Base-by-base conservation (phyloP, 2,888 invertebrate species). In the Hydraecia micacea region DNA sequence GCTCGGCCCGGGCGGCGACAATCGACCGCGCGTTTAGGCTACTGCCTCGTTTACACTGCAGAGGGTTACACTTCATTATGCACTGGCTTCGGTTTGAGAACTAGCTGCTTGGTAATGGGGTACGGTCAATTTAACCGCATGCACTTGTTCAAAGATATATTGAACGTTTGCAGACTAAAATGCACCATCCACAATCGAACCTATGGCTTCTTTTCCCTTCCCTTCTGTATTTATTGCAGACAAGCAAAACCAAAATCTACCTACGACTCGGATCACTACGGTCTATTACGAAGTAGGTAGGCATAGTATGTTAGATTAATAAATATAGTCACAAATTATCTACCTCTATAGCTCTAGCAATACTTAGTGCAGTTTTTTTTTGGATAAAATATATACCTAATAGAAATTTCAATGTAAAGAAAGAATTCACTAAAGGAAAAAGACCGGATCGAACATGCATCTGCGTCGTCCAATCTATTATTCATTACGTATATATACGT, bases 11-110 rank as follows among this genome's bases (percentile, higher is more conserved):
- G 28, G 42, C 5, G 67, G 69, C 32, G 39, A 74, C 71, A 52
- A 8, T 36, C 39, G 28, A 62, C 67, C 32, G 13, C 55, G 55
- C 21, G 42, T 63, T 86, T 55, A 73, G 60, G 42, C 62, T 21
- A 69, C 32, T 77, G n/a, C n/a, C 52, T 42, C 39, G 73, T 58
- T 74, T 66, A 66, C 58, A 67, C 62, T 70, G 49, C 68, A 65
- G 73, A 8, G 63, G 87, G 73, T 83, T 73, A n/a, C 70, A 82
- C 75, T 86, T 65, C 82, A 83, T 86, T 83, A 84, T 83, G 70
- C 70, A 86, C 66, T 77, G n/a, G 36, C 11, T 86, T 73, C 15
- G 46, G 73, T 82, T 63, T 63, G 21, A 58, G 60, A 42, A 58
- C 49, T 74, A 72, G 60, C 55, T 71, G 62, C 75, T 60, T 68